A percentile compares a stretch with the other conserved stretches of the same genome.
phyloP scores from a whole-genome alignment of 2,888 invertebrate species.

The Mythimna ferrago region DNA sequence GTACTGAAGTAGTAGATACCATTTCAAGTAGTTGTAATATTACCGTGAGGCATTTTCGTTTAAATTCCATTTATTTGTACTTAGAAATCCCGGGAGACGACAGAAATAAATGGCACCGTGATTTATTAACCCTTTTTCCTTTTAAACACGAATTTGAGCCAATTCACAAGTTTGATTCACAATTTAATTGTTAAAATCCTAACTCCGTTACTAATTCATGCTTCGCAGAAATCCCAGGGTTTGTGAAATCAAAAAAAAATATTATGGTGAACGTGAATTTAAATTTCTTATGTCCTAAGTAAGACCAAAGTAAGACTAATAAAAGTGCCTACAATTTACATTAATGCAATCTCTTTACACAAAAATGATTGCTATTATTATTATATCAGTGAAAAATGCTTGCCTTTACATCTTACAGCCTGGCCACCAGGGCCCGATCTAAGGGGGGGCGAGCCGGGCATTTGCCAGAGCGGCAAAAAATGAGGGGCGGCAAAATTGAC shows the following conservation, averaged over 20 bases:
- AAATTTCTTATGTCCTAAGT: too few relatives aligned
- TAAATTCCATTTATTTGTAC: not conserved
- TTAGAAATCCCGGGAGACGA: not conserved
- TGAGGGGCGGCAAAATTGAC: too few relatives aligned
- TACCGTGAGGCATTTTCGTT: not conserved
- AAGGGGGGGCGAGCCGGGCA: too few relatives aligned
- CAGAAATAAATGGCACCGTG: not conserved
- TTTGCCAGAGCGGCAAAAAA: too few relatives aligned
- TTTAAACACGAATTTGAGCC: not conserved
- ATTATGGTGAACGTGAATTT: too few relatives aligned
- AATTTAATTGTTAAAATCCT: not conserved
- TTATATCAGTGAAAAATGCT: too few relatives aligned
- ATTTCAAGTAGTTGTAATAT: too few relatives aligned
- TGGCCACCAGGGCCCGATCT: too few relatives aligned
- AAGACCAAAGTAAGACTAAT: too few relatives aligned
- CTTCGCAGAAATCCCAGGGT: not conserved
- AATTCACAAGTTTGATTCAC: not conserved
- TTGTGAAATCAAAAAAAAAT: not conserved
- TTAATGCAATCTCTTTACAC: not conserved
- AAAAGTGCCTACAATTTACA: not conserved
- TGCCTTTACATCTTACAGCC: too few relatives aligned
- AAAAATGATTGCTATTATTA: not conserved
- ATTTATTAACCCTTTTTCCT: not conserved
- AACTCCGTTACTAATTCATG: not conserved
- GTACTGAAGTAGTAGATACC: too few relatives aligned